These are phyloP conservation scores for Drosophila tsacasi DNA, from an alignment of 1,140 invertebrate genomes.

Conservation along the genomic window DNA sequence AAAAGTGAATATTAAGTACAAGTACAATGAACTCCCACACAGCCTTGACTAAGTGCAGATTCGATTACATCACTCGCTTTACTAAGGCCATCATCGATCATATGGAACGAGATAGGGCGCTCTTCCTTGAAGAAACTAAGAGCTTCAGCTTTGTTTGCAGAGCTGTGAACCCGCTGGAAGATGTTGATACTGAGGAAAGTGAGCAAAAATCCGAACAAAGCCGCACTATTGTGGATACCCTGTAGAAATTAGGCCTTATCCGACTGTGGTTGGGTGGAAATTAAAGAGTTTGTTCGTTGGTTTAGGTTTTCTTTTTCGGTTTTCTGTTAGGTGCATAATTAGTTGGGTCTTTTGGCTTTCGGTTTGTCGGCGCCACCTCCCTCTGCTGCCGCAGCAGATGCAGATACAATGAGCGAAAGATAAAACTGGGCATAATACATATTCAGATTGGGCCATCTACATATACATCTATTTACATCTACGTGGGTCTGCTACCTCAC, in stretches of 20 bases:
- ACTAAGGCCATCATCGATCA: constrained; percentile 32
- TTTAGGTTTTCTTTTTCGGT: constrained; percentile 25
- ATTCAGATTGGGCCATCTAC: constrained; percentile 53
- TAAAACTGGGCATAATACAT: constrained; percentile 49
- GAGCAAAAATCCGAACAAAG: constrained; percentile 55
- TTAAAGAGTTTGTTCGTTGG: constrained; percentile 19
- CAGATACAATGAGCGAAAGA: constrained; percentile 51
- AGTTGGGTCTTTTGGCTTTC: constrained; percentile 40
- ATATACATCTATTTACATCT: background rate
- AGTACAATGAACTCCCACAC: constrained; percentile 5
- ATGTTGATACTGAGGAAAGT: constrained; percentile 7
- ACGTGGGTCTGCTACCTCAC: constrained; percentile 1
- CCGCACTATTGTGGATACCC: constrained; percentile 59
- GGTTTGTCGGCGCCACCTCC: constrained; percentile 39
- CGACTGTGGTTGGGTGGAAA: background rate
- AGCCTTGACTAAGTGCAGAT: constrained; percentile 18
- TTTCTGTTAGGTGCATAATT: constrained; percentile 63
- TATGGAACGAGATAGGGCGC: constrained; percentile 17
- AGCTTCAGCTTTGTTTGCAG: constrained; percentile 24
- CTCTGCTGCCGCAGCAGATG: constrained; percentile 31
- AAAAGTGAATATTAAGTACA: background rate
- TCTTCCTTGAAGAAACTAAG: constrained; percentile 33
- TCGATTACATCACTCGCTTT: constrained; percentile 21
- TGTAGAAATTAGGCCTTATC: constrained; percentile 5
- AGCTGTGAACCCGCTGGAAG: constrained; percentile 20